Evolutionary conservation across 2,888 invertebrate genomes (phyloP).

Genomic region (Ommatoiulus sabulosus): DNA sequence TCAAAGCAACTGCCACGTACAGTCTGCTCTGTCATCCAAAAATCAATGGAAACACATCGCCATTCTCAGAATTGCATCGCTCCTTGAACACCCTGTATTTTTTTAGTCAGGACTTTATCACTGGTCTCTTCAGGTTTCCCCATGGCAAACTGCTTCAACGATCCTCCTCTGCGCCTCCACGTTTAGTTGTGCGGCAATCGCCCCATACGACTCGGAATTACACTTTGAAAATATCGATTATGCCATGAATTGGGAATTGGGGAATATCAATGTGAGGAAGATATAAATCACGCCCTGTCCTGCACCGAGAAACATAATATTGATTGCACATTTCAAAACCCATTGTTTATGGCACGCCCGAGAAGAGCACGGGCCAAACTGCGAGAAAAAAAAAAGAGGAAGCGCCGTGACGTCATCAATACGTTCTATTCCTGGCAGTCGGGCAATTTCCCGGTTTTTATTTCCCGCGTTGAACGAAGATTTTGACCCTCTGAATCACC

Average conservation of each 20-base stretch:
- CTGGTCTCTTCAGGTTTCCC: constrained; percentile 12
- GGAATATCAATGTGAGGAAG: constrained; percentile 31
- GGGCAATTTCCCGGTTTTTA: neutral
- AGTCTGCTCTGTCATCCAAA: neutral
- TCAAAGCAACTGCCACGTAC: neutral
- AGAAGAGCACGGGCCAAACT: neutral
- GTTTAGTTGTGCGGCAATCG: neutral
- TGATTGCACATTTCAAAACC: constrained; percentile 30
- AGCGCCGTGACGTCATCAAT: constrained; percentile 10
- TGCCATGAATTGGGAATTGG: constrained; percentile 33
- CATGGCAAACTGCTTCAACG: neutral
- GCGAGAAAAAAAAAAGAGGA: neutral
- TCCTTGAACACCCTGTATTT: neutral
- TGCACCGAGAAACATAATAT: constrained; percentile 25
- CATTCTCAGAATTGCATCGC: neutral
- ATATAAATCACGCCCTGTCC: constrained; percentile 40
- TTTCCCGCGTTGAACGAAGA: constrained; percentile 12
- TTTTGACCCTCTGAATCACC: constrained; percentile 42
- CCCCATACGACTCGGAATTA: neutral
- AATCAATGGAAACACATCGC: neutral
- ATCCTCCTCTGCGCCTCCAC: neutral
- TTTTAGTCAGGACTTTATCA: neutral
- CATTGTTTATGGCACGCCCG: neutral
- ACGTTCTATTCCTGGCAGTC: neutral
- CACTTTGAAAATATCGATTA: constrained; percentile 39